Evolutionary conservation across 2,113 vertebrate species (phyloP), one percentile per base, ranked within the genome.

Genomic region (Zosterops hypoxanthus): DNA sequence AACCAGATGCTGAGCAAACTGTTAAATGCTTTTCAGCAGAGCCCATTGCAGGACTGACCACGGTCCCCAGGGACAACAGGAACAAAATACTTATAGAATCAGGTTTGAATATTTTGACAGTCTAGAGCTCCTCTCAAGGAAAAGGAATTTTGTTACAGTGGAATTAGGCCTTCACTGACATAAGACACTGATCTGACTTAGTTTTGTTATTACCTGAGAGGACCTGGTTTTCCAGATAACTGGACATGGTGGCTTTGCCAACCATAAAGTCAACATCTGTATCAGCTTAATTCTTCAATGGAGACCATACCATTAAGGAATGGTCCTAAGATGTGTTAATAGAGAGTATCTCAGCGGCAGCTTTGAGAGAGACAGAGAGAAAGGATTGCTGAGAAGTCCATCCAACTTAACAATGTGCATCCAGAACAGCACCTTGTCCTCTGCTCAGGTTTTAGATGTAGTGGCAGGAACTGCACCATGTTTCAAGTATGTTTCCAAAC

Each of bases 401-500:
- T 31, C 23, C 59, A 65, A 4, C 3, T 77, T 61, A 69, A 39
- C 0, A 0, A 13, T 5, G 4, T 21, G 5, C 22, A 16, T 49
- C 34, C n/a, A 49, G 53, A 55, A 42, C 31, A 52, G 9, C 1
- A 50, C 20, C 33, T 76, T 41, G 18, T 82, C 10, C 39, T 64
- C 57, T 57, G 17, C 13, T 55, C 18, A 33, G 42, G 14, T 47
- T 39, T 82, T 47, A 68, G 20, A 9, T 42, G 26, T 16, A 56
- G 18, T 22, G 21, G 25, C 17, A 88, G 42, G 33, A 75, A 66
- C 11, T 25, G 8, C 28, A 79, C 47, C 9, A 4, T 55, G 6
- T 52, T 81, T 77, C 41, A 29, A 50, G 3, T 12, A 9, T 8
- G 19, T 47, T 82, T 76, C 44, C 44, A 85, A 75, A 66, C 4